A percentile compares a stretch with the other conserved stretches of the same genome.
Conservation (phyloP, 1,140 invertebrate genomes). For the Archegozetes longisetosus region DNA sequence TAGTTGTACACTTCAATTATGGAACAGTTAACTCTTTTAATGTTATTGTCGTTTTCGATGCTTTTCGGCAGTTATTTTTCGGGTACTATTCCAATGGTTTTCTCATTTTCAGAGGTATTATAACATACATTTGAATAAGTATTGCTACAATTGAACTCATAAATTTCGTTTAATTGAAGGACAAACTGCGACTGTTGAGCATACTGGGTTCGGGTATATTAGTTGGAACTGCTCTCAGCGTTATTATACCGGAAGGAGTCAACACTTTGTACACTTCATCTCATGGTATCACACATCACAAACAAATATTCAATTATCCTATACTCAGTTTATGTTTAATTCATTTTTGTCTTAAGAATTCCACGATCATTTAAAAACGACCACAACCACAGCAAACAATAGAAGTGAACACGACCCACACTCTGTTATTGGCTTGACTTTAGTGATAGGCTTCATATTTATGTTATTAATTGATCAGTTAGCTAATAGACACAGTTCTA, state of each 20-base stretch:
- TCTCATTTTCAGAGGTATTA: conserved; percentile 80
- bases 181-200: conserved; percentile 81
- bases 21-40: conserved; percentile 21
- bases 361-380: conserved; percentile 10
- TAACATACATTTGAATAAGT: not conserved
- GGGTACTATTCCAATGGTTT: conserved; percentile 78
- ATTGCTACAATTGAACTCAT: no score
- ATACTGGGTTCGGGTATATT: conserved; percentile 88
- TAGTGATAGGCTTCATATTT: conserved; percentile 82
- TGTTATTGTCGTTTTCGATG: conserved; percentile 57
- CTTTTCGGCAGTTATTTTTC: conserved; percentile 81
- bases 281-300: conserved; percentile 15
- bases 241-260: conserved; percentile 97
- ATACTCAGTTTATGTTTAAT: not conserved
- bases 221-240: conserved; percentile 90
- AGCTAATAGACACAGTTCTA: conserved; percentile 26
- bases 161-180: conserved; percentile 54
- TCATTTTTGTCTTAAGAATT: conserved; percentile 12
- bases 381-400: conserved; percentile 9
- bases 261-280: conserved; percentile 48
- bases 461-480: conserved; percentile 90
- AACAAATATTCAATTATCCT: not conserved
- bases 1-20: no score
- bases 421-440: conserved; percentile 48
- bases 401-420: conserved; percentile 29